Percentiles rank a stretch among this genome's conserved stretches.
Evolutionary conservation across 2,797 vertebrate species (phyloP).

Genomic region (Zenarchopterus dispar): DNA sequence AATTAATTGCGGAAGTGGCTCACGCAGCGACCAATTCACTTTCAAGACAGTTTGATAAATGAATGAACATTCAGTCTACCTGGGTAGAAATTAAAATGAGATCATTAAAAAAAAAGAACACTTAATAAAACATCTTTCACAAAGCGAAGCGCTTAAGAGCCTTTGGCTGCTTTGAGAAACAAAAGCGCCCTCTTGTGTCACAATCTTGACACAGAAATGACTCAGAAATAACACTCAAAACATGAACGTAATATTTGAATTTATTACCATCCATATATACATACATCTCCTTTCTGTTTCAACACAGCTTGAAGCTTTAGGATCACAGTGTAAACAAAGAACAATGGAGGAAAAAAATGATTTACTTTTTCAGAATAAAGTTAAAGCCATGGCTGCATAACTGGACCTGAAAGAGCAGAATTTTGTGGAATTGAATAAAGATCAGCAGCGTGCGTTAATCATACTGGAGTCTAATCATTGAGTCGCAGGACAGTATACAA

Average conservation of each 20-base stretch:
- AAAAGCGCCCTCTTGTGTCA: constrained; percentile 62
- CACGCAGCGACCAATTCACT: constrained; percentile 54
- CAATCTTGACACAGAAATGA: constrained; percentile 20
- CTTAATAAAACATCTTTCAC: constrained; percentile 37
- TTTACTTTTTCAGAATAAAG: constrained; percentile 41
- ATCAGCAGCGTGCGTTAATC: constrained; percentile 47
- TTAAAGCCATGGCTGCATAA: constrained; percentile 24
- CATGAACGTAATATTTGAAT: constrained; percentile 41
- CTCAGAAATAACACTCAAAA: too few relatives aligned
- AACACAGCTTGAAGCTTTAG: constrained; percentile 54
- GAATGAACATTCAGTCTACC: constrained; percentile 56
- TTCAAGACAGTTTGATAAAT: constrained; percentile 67
- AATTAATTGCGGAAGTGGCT: constrained; percentile 71
- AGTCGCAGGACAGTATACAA: constrained; percentile 27
- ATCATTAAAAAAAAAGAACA: constrained; percentile 30
- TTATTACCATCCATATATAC: constrained; percentile 79
- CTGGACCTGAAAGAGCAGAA: constrained; percentile 18
- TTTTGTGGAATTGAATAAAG: constrained; percentile 24
- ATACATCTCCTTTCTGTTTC: constrained; percentile 43
- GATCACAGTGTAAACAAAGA: constrained; percentile 57
- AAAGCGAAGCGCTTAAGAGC: background rate
- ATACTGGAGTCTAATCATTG: constrained; percentile 11
- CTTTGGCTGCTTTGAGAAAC: background rate
- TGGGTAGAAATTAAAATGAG: constrained; percentile 47
- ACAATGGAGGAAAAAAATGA: constrained; percentile 35